Conservation (phyloP, 1,140 invertebrate genomes). For the Leptinotarsa lineolata region DNA sequence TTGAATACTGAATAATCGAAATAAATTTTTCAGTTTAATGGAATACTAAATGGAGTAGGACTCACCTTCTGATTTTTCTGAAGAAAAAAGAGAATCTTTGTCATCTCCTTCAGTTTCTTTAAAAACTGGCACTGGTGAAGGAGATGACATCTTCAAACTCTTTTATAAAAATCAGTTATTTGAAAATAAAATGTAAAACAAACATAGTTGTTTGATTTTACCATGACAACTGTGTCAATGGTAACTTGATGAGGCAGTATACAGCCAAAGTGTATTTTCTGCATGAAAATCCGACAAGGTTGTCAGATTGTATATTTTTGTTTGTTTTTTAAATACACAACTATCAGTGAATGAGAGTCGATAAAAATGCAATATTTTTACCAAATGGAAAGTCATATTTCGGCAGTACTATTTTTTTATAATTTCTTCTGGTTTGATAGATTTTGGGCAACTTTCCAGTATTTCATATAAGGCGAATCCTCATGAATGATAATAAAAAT, state of each 20-base stretch:
- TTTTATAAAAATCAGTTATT: slow-evolving; percentile 15
- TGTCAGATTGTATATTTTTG: no score
- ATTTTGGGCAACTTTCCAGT: no score
- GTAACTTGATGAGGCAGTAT: neutral
- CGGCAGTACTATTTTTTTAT: no score
- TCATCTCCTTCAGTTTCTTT: slow-evolving; percentile 37
- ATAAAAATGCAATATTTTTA: no score
- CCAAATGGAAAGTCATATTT: no score
- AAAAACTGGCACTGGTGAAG: slow-evolving; percentile 22
- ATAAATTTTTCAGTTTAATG: neutral
- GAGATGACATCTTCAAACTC: slow-evolving; percentile 20
- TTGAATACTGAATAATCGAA: neutral
- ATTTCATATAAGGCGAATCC: no score
- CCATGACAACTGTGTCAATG: neutral
- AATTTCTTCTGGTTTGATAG: no score
- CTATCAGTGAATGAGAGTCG: no score
- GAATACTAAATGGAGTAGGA: neutral
- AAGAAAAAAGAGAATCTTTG: slow-evolving; percentile 51
- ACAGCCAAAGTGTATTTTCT: neutral
- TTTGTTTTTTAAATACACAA: no score
- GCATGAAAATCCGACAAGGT: no score
- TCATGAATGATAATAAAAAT: no score
- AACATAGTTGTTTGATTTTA: neutral
- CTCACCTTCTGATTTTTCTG: slow-evolving; percentile 47
- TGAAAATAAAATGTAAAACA: slow-evolving; percentile 25